Percentiles rank a stretch among this genome's conserved stretches.
Conservation (phyloP, 2,797 vertebrate genomes). For the Nothura maculosa region DNA sequence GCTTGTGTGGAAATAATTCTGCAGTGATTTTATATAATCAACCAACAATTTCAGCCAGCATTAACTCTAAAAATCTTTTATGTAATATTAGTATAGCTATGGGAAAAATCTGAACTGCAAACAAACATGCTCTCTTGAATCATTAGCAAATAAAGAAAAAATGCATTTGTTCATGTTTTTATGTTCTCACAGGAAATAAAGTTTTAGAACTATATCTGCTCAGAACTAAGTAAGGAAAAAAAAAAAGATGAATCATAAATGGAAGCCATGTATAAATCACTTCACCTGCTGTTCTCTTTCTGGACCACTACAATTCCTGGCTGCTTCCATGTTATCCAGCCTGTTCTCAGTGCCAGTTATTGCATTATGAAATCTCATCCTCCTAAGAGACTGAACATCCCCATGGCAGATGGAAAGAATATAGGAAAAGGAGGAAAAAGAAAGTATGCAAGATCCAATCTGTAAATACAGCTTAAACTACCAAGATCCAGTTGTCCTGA, state of each 20-base stretch:
- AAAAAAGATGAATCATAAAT: not conserved
- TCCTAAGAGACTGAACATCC: not conserved
- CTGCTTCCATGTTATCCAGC: not conserved
- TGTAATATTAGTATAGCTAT: not conserved
- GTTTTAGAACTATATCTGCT: not conserved
- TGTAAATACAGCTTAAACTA: not conserved
- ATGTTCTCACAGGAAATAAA: not conserved
- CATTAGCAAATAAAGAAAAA: not conserved
- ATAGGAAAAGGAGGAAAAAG: not conserved
- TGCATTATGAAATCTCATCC: constrained; percentile 7
- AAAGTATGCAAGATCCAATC: not conserved
- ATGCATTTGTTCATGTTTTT: not conserved
- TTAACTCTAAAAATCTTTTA: not conserved
- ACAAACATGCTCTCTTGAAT: not conserved
- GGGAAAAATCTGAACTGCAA: not conserved
- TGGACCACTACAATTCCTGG: not conserved
- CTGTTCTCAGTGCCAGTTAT: not conserved
- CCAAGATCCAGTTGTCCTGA: not conserved
- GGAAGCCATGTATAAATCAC: not conserved
- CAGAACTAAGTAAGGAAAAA: not conserved
- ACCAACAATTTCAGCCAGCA: not conserved
- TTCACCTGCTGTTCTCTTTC: constrained; percentile 8
- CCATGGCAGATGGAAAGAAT: not conserved
- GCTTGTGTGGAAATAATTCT: not conserved
- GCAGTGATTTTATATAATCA: constrained; percentile 3